A percentile compares a stretch with the other conserved stretches of the same genome.
Evolutionary conservation across 2,888 invertebrate genomes (phyloP).

Genomic region (Callyntrura guangdongensis): DNA sequence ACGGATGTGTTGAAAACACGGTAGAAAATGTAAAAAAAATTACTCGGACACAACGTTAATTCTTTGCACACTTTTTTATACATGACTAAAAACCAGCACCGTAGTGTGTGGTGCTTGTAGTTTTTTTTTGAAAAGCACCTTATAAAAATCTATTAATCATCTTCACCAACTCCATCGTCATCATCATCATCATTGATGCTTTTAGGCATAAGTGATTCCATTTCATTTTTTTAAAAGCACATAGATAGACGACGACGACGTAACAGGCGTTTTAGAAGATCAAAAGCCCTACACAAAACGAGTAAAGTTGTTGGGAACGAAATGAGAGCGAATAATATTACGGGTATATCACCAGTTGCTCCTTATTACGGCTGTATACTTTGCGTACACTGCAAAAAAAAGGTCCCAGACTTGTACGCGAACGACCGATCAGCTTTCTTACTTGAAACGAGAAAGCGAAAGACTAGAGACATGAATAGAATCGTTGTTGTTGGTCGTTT

Average conservation of each 20-base stretch:
- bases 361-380: not conserved
- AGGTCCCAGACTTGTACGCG: not conserved
- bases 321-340: conserved; percentile 2
- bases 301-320: conserved; percentile 1
- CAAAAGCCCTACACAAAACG: not conserved
- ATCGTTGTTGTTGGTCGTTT: conserved; percentile 36
- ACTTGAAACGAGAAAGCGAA: conserved; percentile 3
- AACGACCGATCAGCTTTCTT: not conserved
- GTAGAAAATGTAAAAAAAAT: too few species aligned
- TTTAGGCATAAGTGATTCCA: not conserved
- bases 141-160: conserved; percentile 47
- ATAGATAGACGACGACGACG: not conserved
- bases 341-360: conserved; percentile 64
- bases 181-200: not conserved
- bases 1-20: too few species aligned
- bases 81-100: too few species aligned
- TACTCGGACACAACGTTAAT: too few species aligned
- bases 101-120: not conserved
- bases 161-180: not conserved
- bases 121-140: not conserved
- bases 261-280: not conserved
- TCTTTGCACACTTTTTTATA: too few species aligned
- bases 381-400: too few species aligned
- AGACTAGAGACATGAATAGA: conserved; percentile 18
- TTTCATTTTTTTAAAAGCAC: conserved; percentile 4